phyloP scores from a whole-genome alignment of 2,888 invertebrate genomes.

The Melieria picta region DNA sequence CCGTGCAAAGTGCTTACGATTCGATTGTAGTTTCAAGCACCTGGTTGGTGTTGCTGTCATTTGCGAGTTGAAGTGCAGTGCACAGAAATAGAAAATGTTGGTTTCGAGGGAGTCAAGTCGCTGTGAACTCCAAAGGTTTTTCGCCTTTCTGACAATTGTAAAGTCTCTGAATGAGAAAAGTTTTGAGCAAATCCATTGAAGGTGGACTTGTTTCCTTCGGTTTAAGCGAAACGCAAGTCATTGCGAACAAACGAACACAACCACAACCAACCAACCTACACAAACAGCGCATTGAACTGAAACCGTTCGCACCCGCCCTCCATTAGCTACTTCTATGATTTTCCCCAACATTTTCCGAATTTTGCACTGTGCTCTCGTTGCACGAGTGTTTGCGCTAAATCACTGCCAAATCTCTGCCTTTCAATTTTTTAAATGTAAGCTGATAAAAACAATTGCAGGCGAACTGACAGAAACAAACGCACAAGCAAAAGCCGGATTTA shows the following conservation, averaged over 20 bases:
- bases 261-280: background rate
- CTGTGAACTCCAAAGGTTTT: background rate
- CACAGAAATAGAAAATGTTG: too few relatives aligned
- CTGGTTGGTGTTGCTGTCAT: too few relatives aligned
- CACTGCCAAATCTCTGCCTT: slow-evolving; percentile 55
- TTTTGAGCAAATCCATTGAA: slow-evolving; percentile 22
- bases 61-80: too few relatives aligned
- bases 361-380: background rate
- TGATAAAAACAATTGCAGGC: slow-evolving; percentile 60
- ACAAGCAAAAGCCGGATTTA: background rate
- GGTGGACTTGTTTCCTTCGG: background rate
- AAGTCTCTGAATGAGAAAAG: slow-evolving; percentile 21
- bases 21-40: too few relatives aligned
- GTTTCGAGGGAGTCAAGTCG: too few relatives aligned
- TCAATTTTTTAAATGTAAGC: slow-evolving; percentile 55
- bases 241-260: background rate
- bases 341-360: background rate
- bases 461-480: slow-evolving; percentile 42
- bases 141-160: slow-evolving; percentile 1
- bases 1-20: too few relatives aligned
- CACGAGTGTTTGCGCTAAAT: slow-evolving; percentile 49
- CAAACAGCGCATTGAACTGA: background rate
- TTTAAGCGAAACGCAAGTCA: too few relatives aligned
- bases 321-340: background rate
- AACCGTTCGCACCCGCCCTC: background rate